Conservation (phyloP, 2,888 invertebrate species). For the Melieria picta region DNA sequence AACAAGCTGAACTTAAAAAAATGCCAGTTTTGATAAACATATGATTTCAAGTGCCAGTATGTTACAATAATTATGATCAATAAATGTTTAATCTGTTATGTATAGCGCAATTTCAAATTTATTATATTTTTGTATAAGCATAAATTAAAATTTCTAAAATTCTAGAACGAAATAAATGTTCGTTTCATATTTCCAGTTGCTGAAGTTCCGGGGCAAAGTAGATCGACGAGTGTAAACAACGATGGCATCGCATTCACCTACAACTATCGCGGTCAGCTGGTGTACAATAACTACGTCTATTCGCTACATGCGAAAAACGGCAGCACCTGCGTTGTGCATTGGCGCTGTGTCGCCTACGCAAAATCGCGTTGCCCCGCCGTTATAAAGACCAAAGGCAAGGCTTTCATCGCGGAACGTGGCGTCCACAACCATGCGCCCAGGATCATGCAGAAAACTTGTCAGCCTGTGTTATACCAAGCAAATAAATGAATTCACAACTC, state of each 20-base stretch:
- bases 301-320: conserved; percentile 53
- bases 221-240: too few species aligned
- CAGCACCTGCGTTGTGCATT: conserved; percentile 52
- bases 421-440: conserved; percentile 59
- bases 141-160: too few species aligned
- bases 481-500: not conserved
- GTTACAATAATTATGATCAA: too few species aligned
- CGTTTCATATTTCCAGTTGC: too few species aligned
- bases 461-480: conserved; percentile 43
- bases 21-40: too few species aligned
- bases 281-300: conserved; percentile 56
- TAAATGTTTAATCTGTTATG: too few species aligned
- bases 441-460: conserved; percentile 47
- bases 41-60: too few species aligned
- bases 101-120: too few species aligned
- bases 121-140: too few species aligned
- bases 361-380: conserved; percentile 56
- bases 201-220: too few species aligned
- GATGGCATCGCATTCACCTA: conserved; percentile 42
- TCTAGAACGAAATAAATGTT: too few species aligned
- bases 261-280: conserved; percentile 60
- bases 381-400: conserved; percentile 58
- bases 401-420: conserved; percentile 48
- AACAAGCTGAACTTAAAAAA: too few species aligned
- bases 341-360: conserved; percentile 59